Conservation (phyloP, 1,140 invertebrate species). For the Holcopasites calliopsidis region DNA sequence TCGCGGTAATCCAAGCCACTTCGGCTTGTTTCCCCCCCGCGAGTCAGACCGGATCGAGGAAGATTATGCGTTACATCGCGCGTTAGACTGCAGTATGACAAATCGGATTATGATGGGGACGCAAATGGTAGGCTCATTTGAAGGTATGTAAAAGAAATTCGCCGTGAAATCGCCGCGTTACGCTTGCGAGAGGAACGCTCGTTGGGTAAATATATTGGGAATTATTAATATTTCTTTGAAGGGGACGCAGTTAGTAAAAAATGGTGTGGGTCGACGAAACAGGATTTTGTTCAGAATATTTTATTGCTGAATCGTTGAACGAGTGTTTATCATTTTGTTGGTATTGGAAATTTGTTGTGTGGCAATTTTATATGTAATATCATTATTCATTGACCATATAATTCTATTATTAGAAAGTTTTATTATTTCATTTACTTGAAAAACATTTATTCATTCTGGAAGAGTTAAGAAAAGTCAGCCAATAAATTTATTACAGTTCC, state of each 20-base stretch:
- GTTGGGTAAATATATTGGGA: slow-evolving; percentile 7
- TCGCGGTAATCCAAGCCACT: neutral
- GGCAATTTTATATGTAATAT: too few relatives aligned
- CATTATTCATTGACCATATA: too few relatives aligned
- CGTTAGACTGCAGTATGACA: slow-evolving; percentile 25
- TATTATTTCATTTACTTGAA: too few relatives aligned
- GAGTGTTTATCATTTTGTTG: too few relatives aligned
- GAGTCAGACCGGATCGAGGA: neutral
- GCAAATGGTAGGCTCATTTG: slow-evolving; percentile 5
- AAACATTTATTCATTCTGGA: too few relatives aligned
- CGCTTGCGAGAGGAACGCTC: neutral
- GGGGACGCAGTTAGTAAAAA: neutral
- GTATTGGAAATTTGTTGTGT: neutral
- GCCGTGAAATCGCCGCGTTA: slow-evolving; percentile 22
- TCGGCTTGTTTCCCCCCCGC: neutral
- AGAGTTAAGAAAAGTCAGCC: too few relatives aligned
- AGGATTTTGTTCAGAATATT: too few relatives aligned
- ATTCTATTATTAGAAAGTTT: too few relatives aligned
- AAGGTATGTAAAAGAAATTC: slow-evolving; percentile 1
- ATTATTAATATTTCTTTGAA: neutral
- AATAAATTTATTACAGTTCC: too few relatives aligned
- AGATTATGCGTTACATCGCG: slow-evolving; percentile 29
- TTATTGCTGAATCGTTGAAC: too few relatives aligned
- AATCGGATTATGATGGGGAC: slow-evolving; percentile 24
- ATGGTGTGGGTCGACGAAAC: too few relatives aligned